Evolutionary conservation across 2,797 vertebrate species (phyloP).

Genomic region (Urophycis tenuis): DNA sequence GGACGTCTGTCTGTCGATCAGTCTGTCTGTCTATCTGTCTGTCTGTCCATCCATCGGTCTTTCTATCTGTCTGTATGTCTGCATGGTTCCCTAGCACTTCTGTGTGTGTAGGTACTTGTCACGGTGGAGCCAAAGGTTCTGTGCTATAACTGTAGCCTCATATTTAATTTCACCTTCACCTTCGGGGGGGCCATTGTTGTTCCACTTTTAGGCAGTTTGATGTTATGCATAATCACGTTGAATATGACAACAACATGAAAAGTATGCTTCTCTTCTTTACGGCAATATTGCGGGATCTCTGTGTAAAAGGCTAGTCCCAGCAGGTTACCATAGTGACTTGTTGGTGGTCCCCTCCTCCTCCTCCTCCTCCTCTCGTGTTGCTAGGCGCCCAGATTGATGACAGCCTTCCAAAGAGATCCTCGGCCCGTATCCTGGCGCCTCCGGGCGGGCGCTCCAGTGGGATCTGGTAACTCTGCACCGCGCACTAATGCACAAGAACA

Average conservation of each 20-base stretch:
- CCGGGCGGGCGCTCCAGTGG: constrained; percentile 92
- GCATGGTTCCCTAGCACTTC: neutral
- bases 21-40: no score
- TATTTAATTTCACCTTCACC: no score
- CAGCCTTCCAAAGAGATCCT: constrained; percentile 91
- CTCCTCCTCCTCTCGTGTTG: neutral
- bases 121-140: neutral
- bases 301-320: neutral
- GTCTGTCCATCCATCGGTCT: no score
- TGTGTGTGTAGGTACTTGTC: neutral
- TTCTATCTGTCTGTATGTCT: neutral
- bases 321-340: neutral
- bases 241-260: no score
- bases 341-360: neutral
- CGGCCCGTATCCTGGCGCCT: constrained; percentile 88
- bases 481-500: constrained; percentile 32
- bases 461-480: constrained; percentile 78
- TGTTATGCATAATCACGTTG: no score
- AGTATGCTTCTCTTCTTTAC: no score
- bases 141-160: neutral
- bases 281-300: no score
- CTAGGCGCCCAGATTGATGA: constrained; percentile 90
- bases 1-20: no score
- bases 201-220: no score
- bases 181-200: no score